A percentile compares a stretch with the other conserved stretches of the same genome.
Conservation (phyloP, 1,140 invertebrate species). For the Heliothis subflexa region DNA sequence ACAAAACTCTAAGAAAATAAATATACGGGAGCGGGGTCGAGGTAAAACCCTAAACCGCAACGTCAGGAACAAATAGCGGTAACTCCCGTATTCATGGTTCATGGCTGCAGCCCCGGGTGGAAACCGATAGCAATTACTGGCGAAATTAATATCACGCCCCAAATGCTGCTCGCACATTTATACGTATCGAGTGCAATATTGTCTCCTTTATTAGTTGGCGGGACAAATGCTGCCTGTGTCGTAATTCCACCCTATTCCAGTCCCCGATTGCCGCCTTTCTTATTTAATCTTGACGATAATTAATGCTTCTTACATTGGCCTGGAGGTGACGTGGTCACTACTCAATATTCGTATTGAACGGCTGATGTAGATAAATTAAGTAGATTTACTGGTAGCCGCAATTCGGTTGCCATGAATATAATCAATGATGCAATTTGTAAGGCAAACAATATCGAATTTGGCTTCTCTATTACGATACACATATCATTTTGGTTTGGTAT, state of each 20-base stretch:
- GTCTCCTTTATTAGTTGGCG: slow-evolving; percentile 85
- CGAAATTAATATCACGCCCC: slow-evolving; percentile 86
- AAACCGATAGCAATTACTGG: slow-evolving; percentile 85
- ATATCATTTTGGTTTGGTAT: slow-evolving; percentile 26
- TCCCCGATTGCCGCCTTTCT: slow-evolving; percentile 80
- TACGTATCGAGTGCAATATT: slow-evolving; percentile 86
- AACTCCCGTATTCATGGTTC: slow-evolving; percentile 85
- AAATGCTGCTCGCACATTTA: slow-evolving; percentile 85
- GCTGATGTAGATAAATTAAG: slow-evolving; percentile 33
- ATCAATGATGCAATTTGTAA: slow-evolving; percentile 53
- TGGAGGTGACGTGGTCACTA: slow-evolving; percentile 53
- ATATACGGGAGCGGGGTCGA: slow-evolving; percentile 75
- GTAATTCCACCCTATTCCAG: slow-evolving; percentile 80
- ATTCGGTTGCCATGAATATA: slow-evolving; percentile 30
- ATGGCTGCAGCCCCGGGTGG: slow-evolving; percentile 81
- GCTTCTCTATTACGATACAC: slow-evolving; percentile 43
- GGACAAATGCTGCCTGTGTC: slow-evolving; percentile 82
- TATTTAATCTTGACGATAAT: slow-evolving; percentile 84
- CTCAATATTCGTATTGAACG: background rate
- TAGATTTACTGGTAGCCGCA: slow-evolving; percentile 31
- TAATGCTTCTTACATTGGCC: slow-evolving; percentile 73
- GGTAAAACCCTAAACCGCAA: slow-evolving; percentile 84
- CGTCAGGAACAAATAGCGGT: slow-evolving; percentile 86
- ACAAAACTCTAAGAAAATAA: slow-evolving; percentile 84
- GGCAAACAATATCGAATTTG: slow-evolving; percentile 49